A percentile compares a stretch with the other conserved stretches of the same genome.
phyloP scores from a whole-genome alignment of 2,797 vertebrate species.

The Halcyon chelicuti region DNA sequence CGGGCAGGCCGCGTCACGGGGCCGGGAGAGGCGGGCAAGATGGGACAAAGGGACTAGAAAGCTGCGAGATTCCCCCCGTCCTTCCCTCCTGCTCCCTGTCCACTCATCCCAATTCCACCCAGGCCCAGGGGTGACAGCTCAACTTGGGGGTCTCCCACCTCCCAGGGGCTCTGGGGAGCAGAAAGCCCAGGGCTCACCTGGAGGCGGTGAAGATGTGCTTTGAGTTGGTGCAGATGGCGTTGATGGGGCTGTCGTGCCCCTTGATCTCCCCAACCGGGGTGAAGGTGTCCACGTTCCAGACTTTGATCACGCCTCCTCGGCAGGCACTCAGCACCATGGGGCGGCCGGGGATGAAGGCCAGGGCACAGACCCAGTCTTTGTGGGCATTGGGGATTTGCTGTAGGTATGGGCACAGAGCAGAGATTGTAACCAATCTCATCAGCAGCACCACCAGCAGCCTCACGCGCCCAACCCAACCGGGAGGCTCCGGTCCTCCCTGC shows the following conservation, averaged over 20 bases:
- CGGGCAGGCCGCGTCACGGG: neutral
- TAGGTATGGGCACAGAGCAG: neutral
- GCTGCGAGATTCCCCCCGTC: neutral
- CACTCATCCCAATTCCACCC: neutral
- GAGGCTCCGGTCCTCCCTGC: neutral
- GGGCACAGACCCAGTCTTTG: slow-evolving; percentile 97
- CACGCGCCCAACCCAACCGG: neutral
- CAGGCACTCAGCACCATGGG: slow-evolving; percentile 95
- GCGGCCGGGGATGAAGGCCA: slow-evolving; percentile 91
- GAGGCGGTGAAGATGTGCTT: slow-evolving; percentile 97
- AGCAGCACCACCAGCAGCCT: neutral
- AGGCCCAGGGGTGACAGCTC: neutral
- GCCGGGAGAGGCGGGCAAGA: neutral
- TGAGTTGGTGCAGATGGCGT: slow-evolving; percentile 94
- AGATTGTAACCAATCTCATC: neutral
- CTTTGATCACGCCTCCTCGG: slow-evolving; percentile 92
- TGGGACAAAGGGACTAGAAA: neutral
- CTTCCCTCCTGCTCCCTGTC: neutral
- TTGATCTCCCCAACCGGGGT: slow-evolving; percentile 93
- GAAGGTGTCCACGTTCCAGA: slow-evolving; percentile 97
- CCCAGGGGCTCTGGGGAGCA: neutral
- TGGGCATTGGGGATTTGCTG: slow-evolving; percentile 99
- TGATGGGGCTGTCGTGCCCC: slow-evolving; percentile 96
- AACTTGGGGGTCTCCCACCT: neutral
- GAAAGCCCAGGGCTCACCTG: slow-evolving; percentile 79